Evolutionary conservation across 2,888 invertebrate species (phyloP).

Genomic region (Oligia latruncula): DNA sequence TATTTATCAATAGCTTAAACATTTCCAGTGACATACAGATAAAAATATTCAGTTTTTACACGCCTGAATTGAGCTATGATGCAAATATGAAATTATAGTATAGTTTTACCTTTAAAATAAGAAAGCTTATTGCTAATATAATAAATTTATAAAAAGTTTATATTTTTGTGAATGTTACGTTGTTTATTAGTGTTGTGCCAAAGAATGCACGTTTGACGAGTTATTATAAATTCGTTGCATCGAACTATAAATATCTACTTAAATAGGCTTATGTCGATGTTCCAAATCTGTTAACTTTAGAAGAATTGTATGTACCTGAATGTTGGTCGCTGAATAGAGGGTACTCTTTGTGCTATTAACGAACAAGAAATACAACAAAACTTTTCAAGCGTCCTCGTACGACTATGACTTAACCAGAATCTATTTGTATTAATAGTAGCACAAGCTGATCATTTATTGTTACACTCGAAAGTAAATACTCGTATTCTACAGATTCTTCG

Average conservation of each 20-base stretch:
- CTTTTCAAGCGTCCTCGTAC: background rate
- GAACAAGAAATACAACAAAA: background rate
- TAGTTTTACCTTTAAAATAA: conserved; percentile 19
- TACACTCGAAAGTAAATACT: background rate
- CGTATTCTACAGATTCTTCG: background rate
- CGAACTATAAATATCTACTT: conserved; percentile 51
- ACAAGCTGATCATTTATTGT: background rate
- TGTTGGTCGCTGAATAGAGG: conserved; percentile 36
- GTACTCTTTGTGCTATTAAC: conserved; percentile 20
- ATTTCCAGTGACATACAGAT: conserved; percentile 17
- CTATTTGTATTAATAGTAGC: background rate
- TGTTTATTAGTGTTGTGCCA: conserved; percentile 72
- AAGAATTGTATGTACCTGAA: conserved; percentile 65
- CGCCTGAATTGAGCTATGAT: conserved; percentile 20
- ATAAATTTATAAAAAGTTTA: conserved; percentile 32
- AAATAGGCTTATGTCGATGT: conserved; percentile 30
- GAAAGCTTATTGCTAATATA: conserved; percentile 55
- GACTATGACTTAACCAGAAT: background rate
- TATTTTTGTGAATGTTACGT: conserved; percentile 65
- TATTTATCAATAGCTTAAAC: background rate
- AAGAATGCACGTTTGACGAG: conserved; percentile 66
- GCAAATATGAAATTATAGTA: conserved; percentile 25
- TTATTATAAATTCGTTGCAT: conserved; percentile 49
- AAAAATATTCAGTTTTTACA: conserved; percentile 11
- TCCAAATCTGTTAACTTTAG: conserved; percentile 33